Base-by-base conservation (phyloP, 2,797 vertebrate species). In the Lacerta bilineata region DNA sequence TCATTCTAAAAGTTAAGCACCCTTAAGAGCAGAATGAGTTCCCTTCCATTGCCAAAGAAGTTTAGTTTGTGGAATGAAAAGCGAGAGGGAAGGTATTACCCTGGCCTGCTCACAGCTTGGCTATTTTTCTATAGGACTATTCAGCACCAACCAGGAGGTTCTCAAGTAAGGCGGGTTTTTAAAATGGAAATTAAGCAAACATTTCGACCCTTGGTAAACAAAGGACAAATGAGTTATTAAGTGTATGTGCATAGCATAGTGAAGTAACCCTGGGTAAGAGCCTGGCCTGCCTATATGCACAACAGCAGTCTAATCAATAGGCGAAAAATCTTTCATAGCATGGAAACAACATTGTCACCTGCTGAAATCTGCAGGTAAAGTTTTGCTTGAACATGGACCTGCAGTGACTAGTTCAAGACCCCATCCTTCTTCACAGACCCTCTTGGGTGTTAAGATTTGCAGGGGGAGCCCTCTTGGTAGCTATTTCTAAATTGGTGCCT, bases 1-100 rank as follows among this genome's bases (percentile, higher is more conserved):
- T 74, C 71, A 87, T 20, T 50, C 39, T 83, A 76, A 87, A 87
- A 80, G 80, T 76, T 83, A 75, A 82, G 36, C 10, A 36, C 69
- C 17, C 18, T 64, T 82, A 66, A 87, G 33, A 82, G 78, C 17
- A 80, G 27, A 46, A 87, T 20, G 68, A 80, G 55, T 87, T 80
- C 13, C 3, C 78, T 50, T 80, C 77, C 33, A 29, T 72, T 71
- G 85, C 50, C 85, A 80, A 72, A 80, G 50, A 80, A 33, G 18
- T 78, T 68, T 78, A 25, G 41, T 69, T 6, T 29, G 29, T 46
- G 39, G 39, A 74, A 61, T 18, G 55, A 66, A 64, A 23, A 76
- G 29, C 18, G 10, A 23, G 59, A 13, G 20, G 36, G 8, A 71
- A 4, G n/a, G 23, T 18, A 41, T 27, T 75, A 18, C 46, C 36